These are phyloP conservation scores for Platorchestia sp. DNA, from an alignment of 1,140 invertebrate genomes.

Conservation along the genomic window DNA sequence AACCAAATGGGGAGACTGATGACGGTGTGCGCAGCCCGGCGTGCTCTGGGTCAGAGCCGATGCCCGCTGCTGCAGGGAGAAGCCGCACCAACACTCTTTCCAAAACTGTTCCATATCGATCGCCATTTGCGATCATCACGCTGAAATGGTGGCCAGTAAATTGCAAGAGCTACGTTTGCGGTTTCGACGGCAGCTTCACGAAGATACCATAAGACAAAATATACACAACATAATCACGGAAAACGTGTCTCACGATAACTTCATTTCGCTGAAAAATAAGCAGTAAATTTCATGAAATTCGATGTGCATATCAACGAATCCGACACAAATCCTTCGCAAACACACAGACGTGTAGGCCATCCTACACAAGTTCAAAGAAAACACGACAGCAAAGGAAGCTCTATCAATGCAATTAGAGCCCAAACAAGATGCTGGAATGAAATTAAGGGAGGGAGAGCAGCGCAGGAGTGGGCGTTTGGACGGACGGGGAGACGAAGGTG, in stretches of 20 bases:
- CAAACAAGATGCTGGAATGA: neutral
- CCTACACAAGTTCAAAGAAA: neutral
- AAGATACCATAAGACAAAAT: neutral
- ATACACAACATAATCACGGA: neutral
- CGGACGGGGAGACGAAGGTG: neutral
- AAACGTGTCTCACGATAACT: neutral
- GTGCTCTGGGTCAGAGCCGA: constrained; percentile 3
- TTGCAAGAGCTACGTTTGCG: neutral
- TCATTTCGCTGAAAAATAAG: neutral
- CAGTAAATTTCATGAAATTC: neutral
- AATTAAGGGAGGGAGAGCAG: neutral
- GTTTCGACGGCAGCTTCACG: neutral
- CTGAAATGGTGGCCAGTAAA: neutral
- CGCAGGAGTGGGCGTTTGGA: neutral
- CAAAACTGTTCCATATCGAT: neutral
- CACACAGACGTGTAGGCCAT: neutral
- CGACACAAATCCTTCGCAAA: neutral
- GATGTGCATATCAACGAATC: neutral
- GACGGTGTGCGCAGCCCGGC: neutral
- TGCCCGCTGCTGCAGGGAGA: neutral
- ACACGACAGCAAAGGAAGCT: neutral
- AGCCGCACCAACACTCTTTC: neutral
- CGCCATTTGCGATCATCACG: neutral
- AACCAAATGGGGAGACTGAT: constrained; percentile 25
- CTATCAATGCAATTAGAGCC: constrained; percentile 7